Conservation (phyloP, 2,888 invertebrate genomes). For the Drosophila borborema region DNA sequence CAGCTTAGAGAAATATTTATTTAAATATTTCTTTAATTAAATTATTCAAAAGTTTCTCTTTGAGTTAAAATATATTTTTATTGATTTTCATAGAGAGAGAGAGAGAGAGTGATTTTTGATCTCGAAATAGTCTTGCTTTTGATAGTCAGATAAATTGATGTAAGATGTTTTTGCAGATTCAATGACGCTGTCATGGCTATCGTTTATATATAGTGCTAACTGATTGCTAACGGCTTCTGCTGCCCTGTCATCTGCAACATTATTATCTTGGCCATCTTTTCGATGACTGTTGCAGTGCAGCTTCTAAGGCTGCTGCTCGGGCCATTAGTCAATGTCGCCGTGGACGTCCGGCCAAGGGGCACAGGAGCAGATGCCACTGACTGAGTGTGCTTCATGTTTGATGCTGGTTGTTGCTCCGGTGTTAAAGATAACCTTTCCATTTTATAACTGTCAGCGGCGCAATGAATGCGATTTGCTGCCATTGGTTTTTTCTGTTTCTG, state of each 20-base stretch:
- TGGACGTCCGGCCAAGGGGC: conserved; percentile 31
- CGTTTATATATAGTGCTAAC: conserved; percentile 44
- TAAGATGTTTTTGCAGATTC: neutral
- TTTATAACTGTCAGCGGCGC: conserved; percentile 63
- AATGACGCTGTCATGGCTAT: neutral
- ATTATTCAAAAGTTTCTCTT: too few species aligned
- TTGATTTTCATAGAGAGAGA: neutral
- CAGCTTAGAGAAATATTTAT: neutral
- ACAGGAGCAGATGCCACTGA: conserved; percentile 32
- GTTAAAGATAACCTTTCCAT: conserved; percentile 68
- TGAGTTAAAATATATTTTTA: neutral
- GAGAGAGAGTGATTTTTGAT: neutral
- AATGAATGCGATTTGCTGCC: conserved; percentile 49
- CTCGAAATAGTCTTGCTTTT: neutral
- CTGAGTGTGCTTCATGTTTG: conserved; percentile 13
- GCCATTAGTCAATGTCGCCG: conserved; percentile 70
- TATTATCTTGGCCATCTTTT: conserved; percentile 28
- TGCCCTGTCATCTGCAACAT: conserved; percentile 41
- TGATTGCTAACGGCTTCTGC: conserved; percentile 52
- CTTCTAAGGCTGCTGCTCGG: conserved; percentile 9
- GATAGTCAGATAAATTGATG: neutral
- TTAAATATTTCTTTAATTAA: too few species aligned
- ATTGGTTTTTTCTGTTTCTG: conserved; percentile 18
- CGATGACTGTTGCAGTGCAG: conserved; percentile 14
- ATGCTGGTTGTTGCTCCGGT: conserved; percentile 19